Percentiles rank a stretch among this genome's conserved stretches.
These are phyloP conservation scores for Leptestheria dahalacensis DNA, from an alignment of 1,140 invertebrate genomes.

Conservation along the genomic window DNA sequence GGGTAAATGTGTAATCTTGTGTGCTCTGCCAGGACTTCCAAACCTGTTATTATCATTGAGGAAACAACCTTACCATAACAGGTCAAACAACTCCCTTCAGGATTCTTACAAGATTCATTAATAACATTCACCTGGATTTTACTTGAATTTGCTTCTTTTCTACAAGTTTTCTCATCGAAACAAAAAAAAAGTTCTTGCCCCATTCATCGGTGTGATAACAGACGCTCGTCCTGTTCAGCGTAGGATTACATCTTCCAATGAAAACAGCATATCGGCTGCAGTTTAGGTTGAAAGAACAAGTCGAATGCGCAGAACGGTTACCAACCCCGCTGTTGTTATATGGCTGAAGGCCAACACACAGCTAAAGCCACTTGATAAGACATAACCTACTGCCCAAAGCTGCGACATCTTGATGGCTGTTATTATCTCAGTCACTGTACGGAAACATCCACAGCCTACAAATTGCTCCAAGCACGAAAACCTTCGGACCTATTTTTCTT, in stretches of 20 bases:
- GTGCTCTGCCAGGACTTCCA: neutral
- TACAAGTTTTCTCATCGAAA: too few species aligned
- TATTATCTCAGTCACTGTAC: neutral
- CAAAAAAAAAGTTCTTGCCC: too few species aligned
- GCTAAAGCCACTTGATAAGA: neutral
- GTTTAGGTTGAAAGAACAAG: too few species aligned
- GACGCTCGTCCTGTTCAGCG: too few species aligned
- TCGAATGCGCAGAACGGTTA: too few species aligned
- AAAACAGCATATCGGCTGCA: too few species aligned
- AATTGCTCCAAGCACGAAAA: too few species aligned
- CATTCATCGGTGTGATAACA: too few species aligned
- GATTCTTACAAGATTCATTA: neutral
- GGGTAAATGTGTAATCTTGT: neutral
- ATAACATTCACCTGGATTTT: neutral
- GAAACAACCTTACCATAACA: neutral
- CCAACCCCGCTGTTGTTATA: too few species aligned
- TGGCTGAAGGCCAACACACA: too few species aligned
- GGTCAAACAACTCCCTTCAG: neutral
- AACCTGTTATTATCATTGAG: neutral
- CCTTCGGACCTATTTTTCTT: neutral
- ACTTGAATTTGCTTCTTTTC: neutral
- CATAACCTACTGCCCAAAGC: neutral
- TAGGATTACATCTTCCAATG: too few species aligned
- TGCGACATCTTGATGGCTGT: neutral
- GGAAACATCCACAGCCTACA: neutral